phyloP scores from a whole-genome alignment of 2,797 vertebrate genomes.

The Chromobotia macracanthus region DNA sequence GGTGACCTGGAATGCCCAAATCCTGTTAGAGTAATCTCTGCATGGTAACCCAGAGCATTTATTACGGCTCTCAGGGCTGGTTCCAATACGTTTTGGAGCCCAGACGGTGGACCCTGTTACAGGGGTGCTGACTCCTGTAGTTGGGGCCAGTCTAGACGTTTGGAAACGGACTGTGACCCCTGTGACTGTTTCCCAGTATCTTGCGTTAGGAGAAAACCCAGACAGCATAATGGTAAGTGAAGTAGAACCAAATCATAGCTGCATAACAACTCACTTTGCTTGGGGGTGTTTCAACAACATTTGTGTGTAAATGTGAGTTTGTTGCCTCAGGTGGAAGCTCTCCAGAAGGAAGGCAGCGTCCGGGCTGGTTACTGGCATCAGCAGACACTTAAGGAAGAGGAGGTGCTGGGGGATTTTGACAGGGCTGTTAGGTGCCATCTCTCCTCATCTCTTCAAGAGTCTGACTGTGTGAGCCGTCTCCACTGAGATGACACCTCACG shows the following conservation, averaged over 20 bases:
- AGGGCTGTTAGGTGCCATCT: constrained; percentile 62
- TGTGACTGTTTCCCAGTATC: constrained; percentile 77
- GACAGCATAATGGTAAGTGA: constrained; percentile 78
- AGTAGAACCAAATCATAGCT: background rate
- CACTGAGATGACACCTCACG: background rate
- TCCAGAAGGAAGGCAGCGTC: constrained; percentile 78
- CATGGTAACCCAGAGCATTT: constrained; percentile 1
- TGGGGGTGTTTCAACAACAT: background rate
- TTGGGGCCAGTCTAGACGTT: constrained; percentile 79
- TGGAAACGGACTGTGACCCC: constrained; percentile 76
- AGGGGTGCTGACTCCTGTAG: constrained; percentile 77
- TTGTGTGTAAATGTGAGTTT: constrained; percentile 1
- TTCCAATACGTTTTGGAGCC: constrained; percentile 82
- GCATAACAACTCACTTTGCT: constrained; percentile 2
- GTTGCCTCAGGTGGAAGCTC: constrained; percentile 73
- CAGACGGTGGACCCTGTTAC: constrained; percentile 82
- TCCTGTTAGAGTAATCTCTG: constrained; percentile 28
- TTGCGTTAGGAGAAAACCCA: constrained; percentile 67
- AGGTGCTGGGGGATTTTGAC: constrained; percentile 75
- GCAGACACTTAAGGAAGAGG: constrained; percentile 80
- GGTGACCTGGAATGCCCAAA: constrained; percentile 12
- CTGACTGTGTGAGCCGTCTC: constrained; percentile 46
- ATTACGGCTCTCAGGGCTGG: constrained; percentile 75
- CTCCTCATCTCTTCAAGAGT: constrained; percentile 34
- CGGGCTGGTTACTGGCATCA: constrained; percentile 76